A percentile compares a stretch with the other conserved stretches of the same genome.
Conservation (phyloP, 2,113 vertebrate species). For the Anolis sagrei region DNA sequence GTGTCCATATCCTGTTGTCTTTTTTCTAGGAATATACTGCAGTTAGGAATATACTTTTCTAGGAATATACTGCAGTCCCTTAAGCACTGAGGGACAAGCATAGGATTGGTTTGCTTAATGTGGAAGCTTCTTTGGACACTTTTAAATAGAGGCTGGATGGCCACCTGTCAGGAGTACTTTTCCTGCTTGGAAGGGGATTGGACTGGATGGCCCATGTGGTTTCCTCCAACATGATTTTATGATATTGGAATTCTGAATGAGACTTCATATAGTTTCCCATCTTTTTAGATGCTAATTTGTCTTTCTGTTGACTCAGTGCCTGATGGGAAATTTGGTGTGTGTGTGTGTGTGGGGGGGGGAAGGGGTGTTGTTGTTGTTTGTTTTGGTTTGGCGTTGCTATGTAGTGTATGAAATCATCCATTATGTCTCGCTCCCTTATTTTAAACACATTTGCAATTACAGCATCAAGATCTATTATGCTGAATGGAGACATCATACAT, state of each 20-base stretch:
- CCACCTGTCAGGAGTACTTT: too few relatives aligned
- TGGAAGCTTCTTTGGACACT: too few relatives aligned
- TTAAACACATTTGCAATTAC: not conserved
- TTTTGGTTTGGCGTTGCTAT: too few relatives aligned
- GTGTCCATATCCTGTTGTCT: not conserved
- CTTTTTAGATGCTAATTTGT: not conserved
- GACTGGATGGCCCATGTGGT: too few relatives aligned
- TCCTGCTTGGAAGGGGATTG: too few relatives aligned
- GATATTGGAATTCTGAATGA: not conserved
- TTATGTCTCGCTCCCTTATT: not conserved
- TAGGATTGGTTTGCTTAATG: not conserved
- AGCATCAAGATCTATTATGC: not conserved
- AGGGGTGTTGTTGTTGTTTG: not conserved
- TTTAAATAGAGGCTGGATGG: too few relatives aligned
- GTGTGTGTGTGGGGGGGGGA: too few relatives aligned
- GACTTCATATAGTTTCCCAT: not conserved
- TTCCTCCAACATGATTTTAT: too few relatives aligned
- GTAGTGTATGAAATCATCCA: not conserved
- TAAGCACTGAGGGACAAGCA: not conserved
- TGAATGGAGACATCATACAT: not conserved
- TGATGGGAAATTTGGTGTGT: not conserved
- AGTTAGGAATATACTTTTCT: too few relatives aligned
- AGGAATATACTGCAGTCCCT: too few relatives aligned
- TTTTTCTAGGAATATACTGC: not conserved
- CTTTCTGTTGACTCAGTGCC: not conserved